Base-by-base conservation (phyloP, 2,797 vertebrate species). In the Onychomys arenicola region DNA sequence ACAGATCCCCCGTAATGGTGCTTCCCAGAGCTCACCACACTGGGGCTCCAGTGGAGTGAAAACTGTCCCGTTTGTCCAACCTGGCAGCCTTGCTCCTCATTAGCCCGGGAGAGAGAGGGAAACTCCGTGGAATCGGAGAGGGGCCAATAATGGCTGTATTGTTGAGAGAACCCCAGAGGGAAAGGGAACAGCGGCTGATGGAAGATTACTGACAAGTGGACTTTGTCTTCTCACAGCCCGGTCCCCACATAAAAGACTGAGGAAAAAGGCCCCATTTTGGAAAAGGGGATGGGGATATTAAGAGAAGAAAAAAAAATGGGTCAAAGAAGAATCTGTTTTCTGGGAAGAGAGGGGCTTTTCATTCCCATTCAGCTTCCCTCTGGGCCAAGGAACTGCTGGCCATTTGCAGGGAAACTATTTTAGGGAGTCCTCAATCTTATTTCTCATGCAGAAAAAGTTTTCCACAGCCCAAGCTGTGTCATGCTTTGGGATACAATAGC, bases 131-230 rank as follows among this genome's bases (percentile, higher is more conserved):
- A 91, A 8, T 67, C 43, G 77, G 88, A 91, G 95, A 92, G 92
- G 82, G 3, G n/a, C 95, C 37, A 97, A 98, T 96, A 98, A 98
- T 97, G 55, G 98, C 93, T 69, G 57, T 57, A 97, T 98, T 98
- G 98, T 98, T 76, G 86, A 95, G 95, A 95, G 27, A 73, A 94
- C 80, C 94, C 93, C 1, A 0, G 96, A 83, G 96, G 85, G 73
- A 21, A 11, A 25, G 83, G 93, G 94, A 95, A 49, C 85, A 25
- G 97, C 88, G 57, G 57, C 95, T 75, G 92, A 87, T 85, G 89
- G 98, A 78, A 40, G 87, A 83, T 57, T 91, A 96, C 98, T 90
- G 97, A 98, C 98, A 98, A 97, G 98, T 16, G 87, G 97, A 95
- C 98, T 96, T 96, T 98, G 98, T 98, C 97, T 95, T 61, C 80